phyloP scores from a whole-genome alignment of 2,888 invertebrate genomes.

The Diarsia dahlii region DNA sequence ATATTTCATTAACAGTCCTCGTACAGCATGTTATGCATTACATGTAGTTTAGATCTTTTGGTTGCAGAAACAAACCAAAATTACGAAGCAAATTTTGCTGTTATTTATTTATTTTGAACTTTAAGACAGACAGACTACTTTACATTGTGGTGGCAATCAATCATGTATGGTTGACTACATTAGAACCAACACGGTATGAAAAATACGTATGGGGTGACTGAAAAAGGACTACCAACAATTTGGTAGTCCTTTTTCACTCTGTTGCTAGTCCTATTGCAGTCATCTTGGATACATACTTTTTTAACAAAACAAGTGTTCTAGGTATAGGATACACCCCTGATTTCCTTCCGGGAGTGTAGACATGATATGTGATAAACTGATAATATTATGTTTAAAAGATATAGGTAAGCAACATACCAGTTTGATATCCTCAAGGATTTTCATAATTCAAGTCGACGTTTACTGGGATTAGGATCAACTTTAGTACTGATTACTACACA shows the following conservation, averaged over 20 bases:
- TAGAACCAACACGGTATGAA: not conserved
- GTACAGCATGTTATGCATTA: not conserved
- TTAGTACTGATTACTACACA: constrained; percentile 17
- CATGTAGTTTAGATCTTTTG: not conserved
- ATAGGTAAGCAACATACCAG: constrained; percentile 48
- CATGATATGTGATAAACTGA: not conserved
- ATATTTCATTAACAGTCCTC: not conserved
- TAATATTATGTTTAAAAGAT: not conserved
- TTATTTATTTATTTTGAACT: not conserved
- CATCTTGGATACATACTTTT: too few species aligned
- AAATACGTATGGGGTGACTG: not conserved
- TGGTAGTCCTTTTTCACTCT: too few species aligned
- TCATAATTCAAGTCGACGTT: constrained; percentile 46
- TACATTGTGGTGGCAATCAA: not conserved
- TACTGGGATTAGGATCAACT: not conserved
- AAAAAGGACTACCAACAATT: not conserved
- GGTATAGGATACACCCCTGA: not conserved
- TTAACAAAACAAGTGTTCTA: not conserved
- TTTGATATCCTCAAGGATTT: constrained; percentile 41
- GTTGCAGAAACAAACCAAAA: not conserved
- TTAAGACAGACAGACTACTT: not conserved
- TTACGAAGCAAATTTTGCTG: not conserved
- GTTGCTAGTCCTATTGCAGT: too few species aligned
- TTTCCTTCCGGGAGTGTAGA: not conserved
- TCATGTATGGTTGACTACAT: not conserved